Percentiles rank a stretch among this genome's conserved stretches.
Evolutionary conservation across 2,888 invertebrate species (phyloP).

Genomic region (Holacanthella duospinosa): DNA sequence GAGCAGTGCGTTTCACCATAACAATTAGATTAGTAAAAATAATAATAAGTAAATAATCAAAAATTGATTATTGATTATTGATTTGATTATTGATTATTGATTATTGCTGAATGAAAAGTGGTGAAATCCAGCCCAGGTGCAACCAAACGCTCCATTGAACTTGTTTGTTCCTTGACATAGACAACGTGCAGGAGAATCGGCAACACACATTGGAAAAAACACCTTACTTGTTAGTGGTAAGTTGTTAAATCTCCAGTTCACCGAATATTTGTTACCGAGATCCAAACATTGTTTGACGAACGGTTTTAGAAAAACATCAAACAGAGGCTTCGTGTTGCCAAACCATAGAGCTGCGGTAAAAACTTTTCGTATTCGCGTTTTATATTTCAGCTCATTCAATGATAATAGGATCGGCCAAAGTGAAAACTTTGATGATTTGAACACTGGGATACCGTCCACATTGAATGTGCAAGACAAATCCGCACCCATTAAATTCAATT

Average conservation of each 20-base stretch:
- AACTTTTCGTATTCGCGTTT: constrained; percentile 6
- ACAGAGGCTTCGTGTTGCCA: constrained; percentile 13
- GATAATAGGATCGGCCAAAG: constrained; percentile 19
- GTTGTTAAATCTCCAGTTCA: background rate
- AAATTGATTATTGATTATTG: no score
- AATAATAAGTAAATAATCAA: no score
- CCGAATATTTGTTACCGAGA: background rate
- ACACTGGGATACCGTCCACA: constrained; percentile 21
- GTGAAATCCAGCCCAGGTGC: no score
- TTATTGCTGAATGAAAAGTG: no score
- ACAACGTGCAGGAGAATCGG: constrained; percentile 20
- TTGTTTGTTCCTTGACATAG: constrained; percentile 19
- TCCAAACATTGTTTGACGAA: background rate
- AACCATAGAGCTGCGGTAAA: constrained; percentile 12
- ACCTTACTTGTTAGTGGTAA: background rate
- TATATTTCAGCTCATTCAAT: constrained; percentile 12
- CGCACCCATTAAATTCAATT: constrained; percentile 1
- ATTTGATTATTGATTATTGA: no score
- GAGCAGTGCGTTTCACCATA: no score
- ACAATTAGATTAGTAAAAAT: no score
- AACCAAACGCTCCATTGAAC: constrained; percentile 21
- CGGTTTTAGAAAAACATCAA: constrained; percentile 8
- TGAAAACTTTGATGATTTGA: constrained; percentile 16
- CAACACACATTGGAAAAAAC: constrained; percentile 9
- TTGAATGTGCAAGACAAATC: constrained; percentile 16